A percentile compares a stretch with the other conserved stretches of the same genome.
Conservation (phyloP, 2,113 vertebrate genomes). For the Gadus macrocephalus region DNA sequence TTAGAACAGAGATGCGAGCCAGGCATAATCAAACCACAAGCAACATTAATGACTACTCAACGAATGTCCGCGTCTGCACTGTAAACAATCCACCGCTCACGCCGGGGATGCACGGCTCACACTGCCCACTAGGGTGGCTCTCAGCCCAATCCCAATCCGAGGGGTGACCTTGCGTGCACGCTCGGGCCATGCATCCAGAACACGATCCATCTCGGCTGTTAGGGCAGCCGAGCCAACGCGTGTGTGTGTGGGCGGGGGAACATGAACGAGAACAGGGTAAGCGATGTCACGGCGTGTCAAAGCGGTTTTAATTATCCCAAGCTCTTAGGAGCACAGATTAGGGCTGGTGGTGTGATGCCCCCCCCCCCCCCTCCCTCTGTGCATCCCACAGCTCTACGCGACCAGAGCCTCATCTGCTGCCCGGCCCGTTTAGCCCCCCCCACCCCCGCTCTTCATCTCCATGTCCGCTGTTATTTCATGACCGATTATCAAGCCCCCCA, state of each 20-base stretch:
- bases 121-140: too few species aligned
- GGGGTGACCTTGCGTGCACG: neutral
- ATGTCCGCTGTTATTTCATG: too few species aligned
- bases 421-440: too few species aligned
- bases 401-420: too few species aligned
- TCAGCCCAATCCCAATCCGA: neutral
- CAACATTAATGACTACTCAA: conserved; percentile 13
- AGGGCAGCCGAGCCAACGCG: neutral
- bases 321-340: conserved; percentile 48
- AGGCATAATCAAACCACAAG: conserved; percentile 7
- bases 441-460: neutral
- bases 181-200: neutral
- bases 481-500: too few species aligned
- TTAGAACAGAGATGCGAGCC: neutral
- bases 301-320: conserved; percentile 49
- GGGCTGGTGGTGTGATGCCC: conserved; percentile 39
- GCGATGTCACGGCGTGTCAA: conserved; percentile 22
- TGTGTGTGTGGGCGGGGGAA: neutral
- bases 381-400: too few species aligned
- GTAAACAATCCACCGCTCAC: conserved; percentile 16
- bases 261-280: conserved; percentile 29
- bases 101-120: neutral
- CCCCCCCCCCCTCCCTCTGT: conserved; percentile 2
- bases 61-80: conserved; percentile 13
- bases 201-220: neutral